phyloP scores from a whole-genome alignment of 2,113 vertebrate species.

The Pedionomus torquatus region DNA sequence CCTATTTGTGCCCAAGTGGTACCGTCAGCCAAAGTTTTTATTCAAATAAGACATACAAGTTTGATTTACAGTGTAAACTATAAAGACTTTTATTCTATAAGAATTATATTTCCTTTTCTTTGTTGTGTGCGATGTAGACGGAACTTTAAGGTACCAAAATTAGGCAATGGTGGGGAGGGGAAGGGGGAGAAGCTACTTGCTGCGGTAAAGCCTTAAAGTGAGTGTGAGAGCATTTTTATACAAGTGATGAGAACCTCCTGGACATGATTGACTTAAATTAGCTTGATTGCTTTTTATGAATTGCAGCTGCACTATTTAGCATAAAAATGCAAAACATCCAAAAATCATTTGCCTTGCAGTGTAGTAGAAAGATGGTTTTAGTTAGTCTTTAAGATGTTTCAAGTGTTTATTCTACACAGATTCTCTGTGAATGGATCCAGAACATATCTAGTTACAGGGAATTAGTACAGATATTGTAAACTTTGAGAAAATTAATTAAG shows the following conservation, averaged over 20 bases:
- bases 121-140: constrained; percentile 5
- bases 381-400: constrained; percentile 83
- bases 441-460: constrained; percentile 81
- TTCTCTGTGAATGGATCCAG: constrained; percentile 79
- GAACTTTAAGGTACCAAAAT: constrained; percentile 46
- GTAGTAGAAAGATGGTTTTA: constrained; percentile 80
- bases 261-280: constrained; percentile 85
- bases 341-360: constrained; percentile 85
- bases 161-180: neutral
- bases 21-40: neutral
- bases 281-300: constrained; percentile 85
- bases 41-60: constrained; percentile 33
- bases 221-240: constrained; percentile 77
- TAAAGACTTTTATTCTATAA: neutral
- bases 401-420: constrained; percentile 81
- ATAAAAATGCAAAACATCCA: constrained; percentile 85
- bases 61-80: constrained; percentile 28
- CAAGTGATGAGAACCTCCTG: constrained; percentile 82
- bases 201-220: constrained; percentile 72
- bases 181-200: neutral
- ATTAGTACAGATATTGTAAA: constrained; percentile 84
- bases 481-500: constrained; percentile 82
- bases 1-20: neutral
- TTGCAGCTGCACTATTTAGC: constrained; percentile 80
- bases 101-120: constrained; percentile 12